Conservation (phyloP, 2,888 invertebrate genomes). For the Synanthedon andrenaeformis region DNA sequence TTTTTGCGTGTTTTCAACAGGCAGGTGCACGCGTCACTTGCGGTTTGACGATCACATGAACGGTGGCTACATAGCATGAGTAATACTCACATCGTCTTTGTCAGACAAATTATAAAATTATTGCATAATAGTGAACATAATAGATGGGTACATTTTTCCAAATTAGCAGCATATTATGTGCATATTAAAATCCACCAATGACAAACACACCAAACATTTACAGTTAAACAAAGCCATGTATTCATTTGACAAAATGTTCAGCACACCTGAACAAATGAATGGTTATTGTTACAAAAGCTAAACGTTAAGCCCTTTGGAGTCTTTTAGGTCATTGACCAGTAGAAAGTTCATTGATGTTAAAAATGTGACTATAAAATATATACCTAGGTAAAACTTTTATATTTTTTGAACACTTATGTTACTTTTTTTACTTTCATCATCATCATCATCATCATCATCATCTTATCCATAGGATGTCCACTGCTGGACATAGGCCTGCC, state of each 20-base stretch:
- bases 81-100: constrained; percentile 19
- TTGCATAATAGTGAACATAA: constrained; percentile 24
- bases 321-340: constrained; percentile 18
- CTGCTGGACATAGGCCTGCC: no score
- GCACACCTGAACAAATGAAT: constrained; percentile 25
- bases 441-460: no score
- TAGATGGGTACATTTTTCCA: constrained; percentile 1
- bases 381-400: no score
- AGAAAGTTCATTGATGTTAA: constrained; percentile 11
- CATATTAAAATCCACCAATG: constrained; percentile 1
- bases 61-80: constrained; percentile 19
- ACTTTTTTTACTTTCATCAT: no score
- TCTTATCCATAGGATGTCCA: no score
- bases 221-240: background rate
- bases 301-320: constrained; percentile 17
- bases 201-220: background rate
- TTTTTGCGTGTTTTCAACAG: constrained; percentile 23
- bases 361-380: no score
- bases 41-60: constrained; percentile 9
- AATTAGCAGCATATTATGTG: constrained; percentile 8
- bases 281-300: constrained; percentile 7
- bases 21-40: constrained; percentile 10
- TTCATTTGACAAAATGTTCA: constrained; percentile 3
- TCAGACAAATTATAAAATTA: constrained; percentile 24
- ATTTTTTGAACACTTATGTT: no score